Evolutionary conservation across 2,888 invertebrate species (phyloP).

Genomic region (Corythucha ciliata): DNA sequence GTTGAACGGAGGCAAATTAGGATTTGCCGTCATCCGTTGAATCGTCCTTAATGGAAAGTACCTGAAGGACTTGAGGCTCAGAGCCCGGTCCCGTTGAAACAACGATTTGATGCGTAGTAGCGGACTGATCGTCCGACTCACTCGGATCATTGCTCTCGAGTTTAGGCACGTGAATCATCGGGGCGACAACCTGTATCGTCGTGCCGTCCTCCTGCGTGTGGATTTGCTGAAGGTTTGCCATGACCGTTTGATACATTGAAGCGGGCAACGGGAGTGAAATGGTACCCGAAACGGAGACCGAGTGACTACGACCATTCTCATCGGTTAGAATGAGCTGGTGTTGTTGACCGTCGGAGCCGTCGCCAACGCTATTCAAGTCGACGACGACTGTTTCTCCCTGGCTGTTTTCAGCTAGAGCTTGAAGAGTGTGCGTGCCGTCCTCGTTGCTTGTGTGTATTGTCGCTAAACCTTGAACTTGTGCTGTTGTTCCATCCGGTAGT

Average conservation of each 20-base stretch:
- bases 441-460: slow-evolving; percentile 45
- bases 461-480: slow-evolving; percentile 76
- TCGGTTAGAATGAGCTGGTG: slow-evolving; percentile 83
- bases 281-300: slow-evolving; percentile 81
- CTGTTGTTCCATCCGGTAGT: slow-evolving; percentile 87
- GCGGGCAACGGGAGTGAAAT: slow-evolving; percentile 93
- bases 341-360: slow-evolving; percentile 69
- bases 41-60: slow-evolving; percentile 44
- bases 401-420: slow-evolving; percentile 59
- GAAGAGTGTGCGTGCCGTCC: slow-evolving; percentile 47
- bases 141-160: slow-evolving; percentile 20
- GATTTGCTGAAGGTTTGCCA: slow-evolving; percentile 82
- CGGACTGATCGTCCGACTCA: neutral
- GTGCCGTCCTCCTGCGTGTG: slow-evolving; percentile 66
- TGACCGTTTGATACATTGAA: slow-evolving; percentile 93
- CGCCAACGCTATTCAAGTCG: slow-evolving; percentile 76
- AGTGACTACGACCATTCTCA: slow-evolving; percentile 81
- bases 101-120: slow-evolving; percentile 27
- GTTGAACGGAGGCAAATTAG: too few species aligned
- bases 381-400: slow-evolving; percentile 64
- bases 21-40: too few species aligned
- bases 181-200: slow-evolving; percentile 51
- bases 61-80: slow-evolving; percentile 70
- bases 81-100: slow-evolving; percentile 40
- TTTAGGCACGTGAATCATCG: slow-evolving; percentile 25